A percentile compares a stretch with the other conserved stretches of the same genome.
These are phyloP conservation scores for Benthosema pterotum DNA, from an alignment of 2,797 vertebrate genomes.

Conservation along the genomic window DNA sequence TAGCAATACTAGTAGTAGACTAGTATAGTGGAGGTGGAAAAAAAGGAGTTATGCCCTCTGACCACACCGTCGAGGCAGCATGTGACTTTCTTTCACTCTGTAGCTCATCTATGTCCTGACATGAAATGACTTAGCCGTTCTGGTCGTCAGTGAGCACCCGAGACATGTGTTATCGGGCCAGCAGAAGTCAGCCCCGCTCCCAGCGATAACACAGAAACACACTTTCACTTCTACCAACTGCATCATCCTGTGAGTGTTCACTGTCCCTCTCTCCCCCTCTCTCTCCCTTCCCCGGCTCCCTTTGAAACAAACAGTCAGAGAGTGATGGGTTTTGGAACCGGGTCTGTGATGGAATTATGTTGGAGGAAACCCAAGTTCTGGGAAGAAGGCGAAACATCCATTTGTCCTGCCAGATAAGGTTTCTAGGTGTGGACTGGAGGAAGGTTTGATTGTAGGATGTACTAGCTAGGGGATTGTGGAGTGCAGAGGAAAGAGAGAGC, in stretches of 20 bases:
- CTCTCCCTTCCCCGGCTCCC: constrained; percentile 16
- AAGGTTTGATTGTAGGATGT: constrained; percentile 15
- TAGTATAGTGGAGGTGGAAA: constrained; percentile 8
- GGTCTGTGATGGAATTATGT: constrained; percentile 38
- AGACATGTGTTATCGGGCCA: constrained; percentile 50
- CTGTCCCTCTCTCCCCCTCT: constrained; percentile 46
- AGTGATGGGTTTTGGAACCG: constrained; percentile 42
- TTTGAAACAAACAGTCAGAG: constrained; percentile 46
- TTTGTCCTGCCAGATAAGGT: constrained; percentile 58
- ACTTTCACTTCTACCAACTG: constrained; percentile 63
- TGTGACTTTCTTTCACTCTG: constrained; percentile 33
- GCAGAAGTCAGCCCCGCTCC: constrained; percentile 47
- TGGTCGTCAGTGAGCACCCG: constrained; percentile 29
- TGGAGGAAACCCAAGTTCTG: constrained; percentile 54
- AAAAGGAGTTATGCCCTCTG: constrained; percentile 33
- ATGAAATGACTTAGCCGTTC: constrained; percentile 43
- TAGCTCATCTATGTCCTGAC: constrained; percentile 41
- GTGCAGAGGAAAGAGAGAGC: no score
- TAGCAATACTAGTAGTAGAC: constrained; percentile 16
- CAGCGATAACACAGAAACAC: constrained; percentile 62
- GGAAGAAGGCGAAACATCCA: constrained; percentile 38
- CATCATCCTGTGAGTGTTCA: constrained; percentile 37
- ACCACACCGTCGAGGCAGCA: constrained; percentile 18
- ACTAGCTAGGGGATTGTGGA: no score
- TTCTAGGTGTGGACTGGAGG: constrained; percentile 38